Conservation (phyloP, 2,113 vertebrate genomes). For the Pionites leucogaster region DNA sequence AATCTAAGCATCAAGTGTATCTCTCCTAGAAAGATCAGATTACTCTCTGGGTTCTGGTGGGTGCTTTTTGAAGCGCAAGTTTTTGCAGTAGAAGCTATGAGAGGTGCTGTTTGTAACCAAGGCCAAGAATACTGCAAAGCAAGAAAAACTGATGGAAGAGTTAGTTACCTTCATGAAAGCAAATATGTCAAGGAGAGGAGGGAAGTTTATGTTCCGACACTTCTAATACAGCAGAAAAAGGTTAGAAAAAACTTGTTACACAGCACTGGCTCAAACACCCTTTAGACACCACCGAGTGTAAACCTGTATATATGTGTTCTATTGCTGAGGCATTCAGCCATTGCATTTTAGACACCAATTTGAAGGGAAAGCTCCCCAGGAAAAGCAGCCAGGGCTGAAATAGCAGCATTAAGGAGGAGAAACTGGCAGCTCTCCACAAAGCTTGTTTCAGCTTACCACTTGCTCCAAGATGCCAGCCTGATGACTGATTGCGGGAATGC, state of each 20-base stretch:
- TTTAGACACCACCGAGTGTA: background rate
- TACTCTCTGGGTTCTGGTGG: background rate
- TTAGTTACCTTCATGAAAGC: background rate
- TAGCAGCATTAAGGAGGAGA: constrained; percentile 2
- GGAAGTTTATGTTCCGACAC: background rate
- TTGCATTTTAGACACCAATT: background rate
- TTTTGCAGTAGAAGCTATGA: background rate
- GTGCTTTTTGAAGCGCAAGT: background rate
- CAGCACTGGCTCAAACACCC: background rate
- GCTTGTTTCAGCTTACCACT: background rate
- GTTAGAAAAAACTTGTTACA: background rate
- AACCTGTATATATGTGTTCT: background rate
- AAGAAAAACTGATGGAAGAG: background rate
- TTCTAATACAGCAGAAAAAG: background rate
- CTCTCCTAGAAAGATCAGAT: background rate
- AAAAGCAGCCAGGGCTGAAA: constrained; percentile 1
- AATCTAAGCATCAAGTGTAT: background rate
- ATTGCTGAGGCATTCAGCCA: background rate
- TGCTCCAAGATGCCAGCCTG: background rate
- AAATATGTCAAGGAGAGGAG: background rate
- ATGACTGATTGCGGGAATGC: background rate
- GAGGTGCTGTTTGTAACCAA: background rate
- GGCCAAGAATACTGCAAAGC: background rate
- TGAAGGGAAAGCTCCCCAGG: constrained; percentile 5
- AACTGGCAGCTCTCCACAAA: background rate